Conservation (phyloP, 2,888 invertebrate species). For the Apodemia zela region DNA sequence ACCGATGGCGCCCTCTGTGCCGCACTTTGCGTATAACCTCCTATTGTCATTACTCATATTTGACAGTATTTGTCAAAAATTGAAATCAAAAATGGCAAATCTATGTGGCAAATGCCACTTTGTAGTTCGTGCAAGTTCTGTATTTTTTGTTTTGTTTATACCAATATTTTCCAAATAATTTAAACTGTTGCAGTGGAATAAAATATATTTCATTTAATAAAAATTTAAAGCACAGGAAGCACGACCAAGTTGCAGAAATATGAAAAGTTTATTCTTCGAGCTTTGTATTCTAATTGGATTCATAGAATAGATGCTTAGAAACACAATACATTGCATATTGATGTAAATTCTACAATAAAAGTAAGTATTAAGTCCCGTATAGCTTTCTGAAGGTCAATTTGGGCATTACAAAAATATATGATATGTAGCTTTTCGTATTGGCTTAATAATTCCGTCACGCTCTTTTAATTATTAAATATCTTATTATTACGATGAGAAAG, state of each 20-base stretch:
- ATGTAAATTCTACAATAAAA: neutral
- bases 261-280: neutral
- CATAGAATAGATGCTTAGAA: neutral
- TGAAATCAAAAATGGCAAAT: neutral
- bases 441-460: neutral
- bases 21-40: too few relatives aligned
- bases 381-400: neutral
- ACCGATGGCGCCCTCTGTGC: too few relatives aligned
- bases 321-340: neutral
- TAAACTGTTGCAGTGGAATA: neutral
- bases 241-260: neutral
- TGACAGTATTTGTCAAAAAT: too few relatives aligned
- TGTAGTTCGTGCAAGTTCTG: slow-evolving; percentile 5
- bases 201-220: neutral
- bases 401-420: neutral
- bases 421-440: neutral
- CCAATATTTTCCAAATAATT: neutral
- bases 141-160: slow-evolving; percentile 7
- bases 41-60: too few relatives aligned
- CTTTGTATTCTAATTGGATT: slow-evolving; percentile 8
- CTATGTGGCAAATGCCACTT: neutral
- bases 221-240: neutral
- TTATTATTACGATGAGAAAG: slow-evolving; percentile 13
- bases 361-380: neutral
- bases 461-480: slow-evolving; percentile 5